These are phyloP conservation scores for Brachionus rubens DNA, from an alignment of 1,140 invertebrate species.

Conservation along the genomic window DNA sequence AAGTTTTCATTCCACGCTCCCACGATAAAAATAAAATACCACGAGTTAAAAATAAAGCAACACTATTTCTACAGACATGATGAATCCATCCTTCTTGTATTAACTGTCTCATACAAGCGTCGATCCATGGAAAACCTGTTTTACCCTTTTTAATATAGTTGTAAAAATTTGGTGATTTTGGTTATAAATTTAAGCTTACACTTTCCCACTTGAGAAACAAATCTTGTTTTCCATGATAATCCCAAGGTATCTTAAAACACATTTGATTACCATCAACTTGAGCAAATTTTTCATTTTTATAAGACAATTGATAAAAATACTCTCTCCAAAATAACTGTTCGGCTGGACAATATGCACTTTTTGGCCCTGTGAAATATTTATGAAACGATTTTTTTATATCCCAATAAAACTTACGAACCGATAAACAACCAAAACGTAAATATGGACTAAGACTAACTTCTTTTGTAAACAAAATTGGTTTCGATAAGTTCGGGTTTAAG, in stretches of 20 bases:
- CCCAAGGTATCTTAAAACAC: conserved; percentile 46
- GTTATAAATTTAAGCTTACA: conserved; percentile 31
- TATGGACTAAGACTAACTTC: conserved; percentile 68
- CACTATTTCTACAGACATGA: conserved; percentile 69
- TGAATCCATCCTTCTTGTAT: conserved; percentile 70
- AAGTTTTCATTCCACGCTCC: conserved; percentile 67
- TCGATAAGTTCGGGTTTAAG: conserved; percentile 68
- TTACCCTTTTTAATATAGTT: conserved; percentile 50
- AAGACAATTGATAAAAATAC: conserved; percentile 43
- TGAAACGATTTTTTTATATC: conserved; percentile 50
- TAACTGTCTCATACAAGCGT: conserved; percentile 70
- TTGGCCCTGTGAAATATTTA: conserved; percentile 43
- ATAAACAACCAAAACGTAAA: conserved; percentile 66
- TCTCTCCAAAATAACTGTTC: conserved; percentile 45
- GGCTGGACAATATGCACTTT: conserved; percentile 24
- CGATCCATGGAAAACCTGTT: conserved; percentile 60
- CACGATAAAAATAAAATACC: conserved; percentile 72
- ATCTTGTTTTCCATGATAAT: conserved; percentile 62
- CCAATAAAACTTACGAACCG: conserved; percentile 55
- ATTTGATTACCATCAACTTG: conserved; percentile 45
- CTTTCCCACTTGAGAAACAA: conserved; percentile 57
- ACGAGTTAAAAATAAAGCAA: conserved; percentile 71
- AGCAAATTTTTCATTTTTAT: conserved; percentile 43
- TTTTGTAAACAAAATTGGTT: conserved; percentile 68
- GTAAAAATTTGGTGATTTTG: background rate